Evolutionary conservation across 2,888 invertebrate species (phyloP).

Genomic region (Chaitophorus viminalis): DNA sequence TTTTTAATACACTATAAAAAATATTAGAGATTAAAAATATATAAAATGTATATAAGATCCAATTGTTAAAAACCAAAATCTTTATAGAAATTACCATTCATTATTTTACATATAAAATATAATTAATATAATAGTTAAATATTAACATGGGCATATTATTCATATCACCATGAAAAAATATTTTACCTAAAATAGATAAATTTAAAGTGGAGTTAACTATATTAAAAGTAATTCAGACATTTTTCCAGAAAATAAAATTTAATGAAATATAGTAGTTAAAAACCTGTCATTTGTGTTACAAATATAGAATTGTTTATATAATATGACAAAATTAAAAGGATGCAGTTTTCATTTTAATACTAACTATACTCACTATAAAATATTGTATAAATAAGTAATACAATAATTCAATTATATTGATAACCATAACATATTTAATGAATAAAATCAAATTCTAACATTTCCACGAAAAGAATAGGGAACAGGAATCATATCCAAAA

Average conservation of each 20-base stretch:
- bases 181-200: background rate
- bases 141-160: background rate
- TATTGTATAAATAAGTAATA: background rate
- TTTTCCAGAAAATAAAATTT: background rate
- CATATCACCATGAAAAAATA: background rate
- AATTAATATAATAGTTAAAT: background rate
- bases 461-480: background rate
- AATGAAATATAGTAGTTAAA: background rate
- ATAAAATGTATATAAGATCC: constrained; percentile 16
- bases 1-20: background rate
- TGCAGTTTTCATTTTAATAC: background rate
- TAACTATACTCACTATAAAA: too few species aligned
- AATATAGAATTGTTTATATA: background rate
- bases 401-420: background rate
- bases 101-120: background rate
- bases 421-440: background rate
- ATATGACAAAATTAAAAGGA: background rate
- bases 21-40: background rate
- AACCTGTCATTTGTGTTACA: background rate
- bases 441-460: background rate
- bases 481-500: background rate
- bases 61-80: background rate
- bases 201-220: too few species aligned
- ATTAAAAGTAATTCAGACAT: background rate
- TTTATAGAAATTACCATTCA: background rate